Percentiles rank a stretch among this genome's conserved stretches.
These are phyloP conservation scores for Mobula birostris DNA, from an alignment of 2,113 vertebrate species.

Conservation along the genomic window DNA sequence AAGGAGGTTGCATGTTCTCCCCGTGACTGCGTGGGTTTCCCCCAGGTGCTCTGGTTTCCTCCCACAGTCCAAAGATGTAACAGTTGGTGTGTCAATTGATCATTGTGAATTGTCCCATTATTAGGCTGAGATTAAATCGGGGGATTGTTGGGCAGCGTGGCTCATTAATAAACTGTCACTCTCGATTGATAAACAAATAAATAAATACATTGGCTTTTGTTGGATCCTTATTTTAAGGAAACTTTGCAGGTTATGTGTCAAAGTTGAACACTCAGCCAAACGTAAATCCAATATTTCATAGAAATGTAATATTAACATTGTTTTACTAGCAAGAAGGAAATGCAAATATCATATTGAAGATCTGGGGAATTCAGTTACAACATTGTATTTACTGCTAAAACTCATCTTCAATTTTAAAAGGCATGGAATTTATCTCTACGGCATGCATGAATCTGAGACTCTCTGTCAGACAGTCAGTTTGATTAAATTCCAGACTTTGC, in stretches of 20 bases:
- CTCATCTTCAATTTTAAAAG: too few relatives aligned
- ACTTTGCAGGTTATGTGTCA: background rate
- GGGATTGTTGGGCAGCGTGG: too few relatives aligned
- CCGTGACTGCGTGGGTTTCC: too few relatives aligned
- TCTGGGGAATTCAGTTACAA: background rate
- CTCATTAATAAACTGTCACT: too few relatives aligned
- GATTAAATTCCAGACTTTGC: too few relatives aligned
- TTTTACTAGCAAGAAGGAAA: background rate
- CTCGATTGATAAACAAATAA: too few relatives aligned
- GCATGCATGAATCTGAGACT: background rate
- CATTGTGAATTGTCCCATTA: too few relatives aligned
- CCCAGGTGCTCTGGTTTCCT: too few relatives aligned
- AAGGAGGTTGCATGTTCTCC: too few relatives aligned
- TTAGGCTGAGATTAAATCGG: too few relatives aligned
- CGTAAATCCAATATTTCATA: background rate
- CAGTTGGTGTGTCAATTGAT: too few relatives aligned
- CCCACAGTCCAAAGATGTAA: too few relatives aligned
- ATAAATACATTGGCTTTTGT: background rate
- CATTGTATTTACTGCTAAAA: background rate
- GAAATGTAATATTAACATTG: background rate
- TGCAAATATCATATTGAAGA: background rate
- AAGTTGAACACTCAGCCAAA: background rate
- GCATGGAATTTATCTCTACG: background rate
- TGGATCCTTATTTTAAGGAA: background rate
- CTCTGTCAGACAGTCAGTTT: background rate